Evolutionary conservation across 1,140 invertebrate genomes (phyloP).

Genomic region (Thaumatotibia leucotreta): DNA sequence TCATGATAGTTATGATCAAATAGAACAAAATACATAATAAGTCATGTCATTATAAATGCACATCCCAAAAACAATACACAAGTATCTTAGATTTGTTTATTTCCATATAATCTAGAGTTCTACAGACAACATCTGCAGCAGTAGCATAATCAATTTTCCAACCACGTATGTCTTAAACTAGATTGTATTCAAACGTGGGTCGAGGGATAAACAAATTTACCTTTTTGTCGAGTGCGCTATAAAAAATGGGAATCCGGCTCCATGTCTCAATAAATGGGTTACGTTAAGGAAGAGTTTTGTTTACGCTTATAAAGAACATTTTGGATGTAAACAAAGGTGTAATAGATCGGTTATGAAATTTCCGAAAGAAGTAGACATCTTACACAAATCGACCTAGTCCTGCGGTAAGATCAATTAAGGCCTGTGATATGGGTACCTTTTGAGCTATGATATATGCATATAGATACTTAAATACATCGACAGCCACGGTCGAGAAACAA

Average conservation of each 20-base stretch:
- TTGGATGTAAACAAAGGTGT: neutral
- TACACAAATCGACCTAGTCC: no score
- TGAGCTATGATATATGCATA: no score
- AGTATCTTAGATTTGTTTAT: neutral
- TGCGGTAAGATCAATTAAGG: no score
- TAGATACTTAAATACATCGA: no score
- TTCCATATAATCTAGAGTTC: no score
- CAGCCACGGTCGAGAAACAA: no score
- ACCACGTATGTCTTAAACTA: neutral
- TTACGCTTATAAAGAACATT: neutral
- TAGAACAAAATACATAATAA: no score
- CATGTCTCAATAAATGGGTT: neutral
- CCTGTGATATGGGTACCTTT: no score
- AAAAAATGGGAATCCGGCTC: neutral
- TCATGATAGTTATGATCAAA: no score
- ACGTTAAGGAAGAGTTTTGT: neutral
- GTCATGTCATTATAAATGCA: no score
- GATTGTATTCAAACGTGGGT: slow-evolving; percentile 1
- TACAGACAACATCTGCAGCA: neutral
- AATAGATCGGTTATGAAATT: neutral
- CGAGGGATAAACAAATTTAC: slow-evolving; percentile 8
- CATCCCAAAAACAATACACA: no score
- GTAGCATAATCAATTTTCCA: neutral
- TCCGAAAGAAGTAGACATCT: no score
- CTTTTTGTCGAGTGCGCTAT: neutral